Base-by-base conservation (phyloP, 1,140 invertebrate species). In the Tachypleus tridentatus region DNA sequence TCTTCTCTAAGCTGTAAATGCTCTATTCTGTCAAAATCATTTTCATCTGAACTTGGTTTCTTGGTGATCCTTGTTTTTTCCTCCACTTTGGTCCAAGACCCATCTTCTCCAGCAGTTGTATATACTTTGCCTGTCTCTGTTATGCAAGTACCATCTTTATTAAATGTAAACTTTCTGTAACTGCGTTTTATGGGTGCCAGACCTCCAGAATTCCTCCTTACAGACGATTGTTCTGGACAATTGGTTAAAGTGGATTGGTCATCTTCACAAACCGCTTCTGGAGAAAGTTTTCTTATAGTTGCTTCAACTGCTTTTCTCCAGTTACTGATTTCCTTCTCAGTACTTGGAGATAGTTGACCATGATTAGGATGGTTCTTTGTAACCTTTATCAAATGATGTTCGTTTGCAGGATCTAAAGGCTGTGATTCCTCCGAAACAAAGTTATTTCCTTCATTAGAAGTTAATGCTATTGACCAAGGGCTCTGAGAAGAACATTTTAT, bases 111-210 rank as follows among this genome's bases (percentile, higher is more conserved):
- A 70, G 68, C 29, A 62, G n/a, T 65, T 7, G 69, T 65, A 48
- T 73, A 71, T 4, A 73, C 69, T 61, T 73, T 72, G 3, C 72
- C 70, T 7, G 67, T 73, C 63, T 73, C 72, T 5, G 71, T 73
- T 29, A 73, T 72, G 60, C 66, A 67, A n/a, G 72, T 68, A 48
- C 72, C 72, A 60, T 73, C 72, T 66, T 73, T 73, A 8, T 71
- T 73, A 52, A 73, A 73, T 3, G 68, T 73, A 8, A 73, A 68
- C 54, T 73, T 73, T 60, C 71, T 72, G 57, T 73, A 73, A 51
- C 69, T 71, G 7, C 72, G 57, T 49, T 71, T 61, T 9, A 73
- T 73, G 11, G 72, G 72, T 56, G 70, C 61, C 4, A 66, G 64
- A 65, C 64, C 54, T 29, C 29, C 29, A 29, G 29, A 29, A 29